Conservation (phyloP, 2,797 vertebrate genomes). For the Zalophus californianus region DNA sequence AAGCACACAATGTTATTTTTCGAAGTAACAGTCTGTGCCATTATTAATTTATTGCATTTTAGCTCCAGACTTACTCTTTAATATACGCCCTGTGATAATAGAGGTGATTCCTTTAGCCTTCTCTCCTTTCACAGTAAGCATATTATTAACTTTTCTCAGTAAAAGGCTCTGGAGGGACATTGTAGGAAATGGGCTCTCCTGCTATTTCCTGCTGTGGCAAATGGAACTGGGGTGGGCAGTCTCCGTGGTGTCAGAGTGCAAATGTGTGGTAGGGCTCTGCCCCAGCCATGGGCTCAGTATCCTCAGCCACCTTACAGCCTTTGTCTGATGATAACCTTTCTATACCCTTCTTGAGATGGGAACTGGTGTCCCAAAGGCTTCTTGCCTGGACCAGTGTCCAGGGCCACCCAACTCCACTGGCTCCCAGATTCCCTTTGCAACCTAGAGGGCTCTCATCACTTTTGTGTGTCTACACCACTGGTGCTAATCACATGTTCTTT, state of each 20-base stretch:
- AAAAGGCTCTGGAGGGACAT: neutral
- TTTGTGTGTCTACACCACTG: neutral
- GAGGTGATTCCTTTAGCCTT: neutral
- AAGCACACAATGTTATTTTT: neutral
- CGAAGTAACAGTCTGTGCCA: neutral
- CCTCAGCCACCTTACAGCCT: neutral
- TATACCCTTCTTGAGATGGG: neutral
- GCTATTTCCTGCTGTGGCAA: neutral
- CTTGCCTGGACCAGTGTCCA: neutral
- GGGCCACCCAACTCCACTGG: neutral
- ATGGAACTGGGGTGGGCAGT: neutral
- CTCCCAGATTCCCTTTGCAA: neutral
- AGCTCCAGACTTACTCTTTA: neutral
- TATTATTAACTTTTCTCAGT: neutral
- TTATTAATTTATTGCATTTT: conserved; percentile 28
- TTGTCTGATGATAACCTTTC: neutral
- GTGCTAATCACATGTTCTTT: neutral
- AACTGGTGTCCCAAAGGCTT: neutral
- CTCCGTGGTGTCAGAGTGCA: neutral
- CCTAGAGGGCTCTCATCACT: neutral
- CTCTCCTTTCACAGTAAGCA: neutral
- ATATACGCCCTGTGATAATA: neutral
- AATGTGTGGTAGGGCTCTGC: neutral
- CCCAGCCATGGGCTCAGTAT: neutral
- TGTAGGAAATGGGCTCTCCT: neutral